These are phyloP conservation scores for Patella pellucida DNA, from an alignment of 2,888 invertebrate species.

Conservation along the genomic window DNA sequence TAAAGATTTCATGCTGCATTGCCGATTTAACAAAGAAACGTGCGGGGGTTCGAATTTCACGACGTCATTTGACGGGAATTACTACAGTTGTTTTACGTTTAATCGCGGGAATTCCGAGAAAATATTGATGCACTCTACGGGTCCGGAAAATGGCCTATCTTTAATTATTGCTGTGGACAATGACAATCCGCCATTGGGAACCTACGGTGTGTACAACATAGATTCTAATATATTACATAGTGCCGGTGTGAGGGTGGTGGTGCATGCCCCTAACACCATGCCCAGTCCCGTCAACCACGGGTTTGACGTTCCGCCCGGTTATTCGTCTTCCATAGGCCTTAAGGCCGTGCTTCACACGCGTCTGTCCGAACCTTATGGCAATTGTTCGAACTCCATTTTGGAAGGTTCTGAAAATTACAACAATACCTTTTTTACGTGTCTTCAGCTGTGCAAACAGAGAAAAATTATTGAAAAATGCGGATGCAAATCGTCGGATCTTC, in stretches of 20 bases:
- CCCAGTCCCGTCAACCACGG: constrained; percentile 62
- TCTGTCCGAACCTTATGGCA: constrained; percentile 53
- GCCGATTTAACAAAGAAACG: constrained; percentile 51
- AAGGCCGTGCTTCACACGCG: constrained; percentile 52
- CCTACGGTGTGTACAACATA: constrained; percentile 55
- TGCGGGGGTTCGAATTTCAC: constrained; percentile 54
- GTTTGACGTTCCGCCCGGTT: constrained; percentile 63
- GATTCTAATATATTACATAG: constrained; percentile 58
- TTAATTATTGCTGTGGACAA: constrained; percentile 61
- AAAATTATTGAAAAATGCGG: constrained; percentile 52
- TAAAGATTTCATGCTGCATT: constrained; percentile 53
- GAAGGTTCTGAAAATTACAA: constrained; percentile 38
- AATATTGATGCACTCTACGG: constrained; percentile 55
- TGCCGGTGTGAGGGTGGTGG: constrained; percentile 59
- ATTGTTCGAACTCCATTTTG: constrained; percentile 50
- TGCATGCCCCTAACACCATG: constrained; percentile 61
- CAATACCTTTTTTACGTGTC: constrained; percentile 58
- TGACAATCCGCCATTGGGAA: constrained; percentile 54
- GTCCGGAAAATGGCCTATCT: constrained; percentile 60
- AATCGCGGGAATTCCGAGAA: constrained; percentile 48
- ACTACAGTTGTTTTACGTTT: constrained; percentile 64
- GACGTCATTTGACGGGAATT: constrained; percentile 52
- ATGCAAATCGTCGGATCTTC: constrained; percentile 55
- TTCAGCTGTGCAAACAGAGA: constrained; percentile 57
- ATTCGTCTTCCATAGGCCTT: constrained; percentile 57